A percentile compares a stretch with the other conserved stretches of the same genome.
Evolutionary conservation across 2,888 invertebrate species (phyloP).

Genomic region (Drosophila eohydei): DNA sequence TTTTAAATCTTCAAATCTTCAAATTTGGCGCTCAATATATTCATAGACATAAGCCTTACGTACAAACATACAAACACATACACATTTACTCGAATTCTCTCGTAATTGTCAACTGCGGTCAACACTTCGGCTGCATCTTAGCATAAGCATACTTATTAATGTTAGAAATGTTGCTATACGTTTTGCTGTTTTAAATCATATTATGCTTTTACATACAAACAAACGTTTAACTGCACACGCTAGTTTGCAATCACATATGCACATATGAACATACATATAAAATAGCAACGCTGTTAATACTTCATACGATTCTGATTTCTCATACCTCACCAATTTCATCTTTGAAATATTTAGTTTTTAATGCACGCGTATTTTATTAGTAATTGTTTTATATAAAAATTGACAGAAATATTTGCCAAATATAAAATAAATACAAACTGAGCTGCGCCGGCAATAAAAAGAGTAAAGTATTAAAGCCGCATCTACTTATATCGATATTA

Average conservation of each 20-base stretch:
- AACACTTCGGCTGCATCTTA: not conserved
- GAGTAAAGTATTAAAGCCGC: constrained; percentile 35
- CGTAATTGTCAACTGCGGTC: not conserved
- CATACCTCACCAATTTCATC: constrained; percentile 75
- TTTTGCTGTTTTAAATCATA: not conserved
- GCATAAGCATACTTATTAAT: not conserved
- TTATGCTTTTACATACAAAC: constrained; percentile 5
- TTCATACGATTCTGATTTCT: not conserved
- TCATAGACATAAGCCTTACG: not conserved
- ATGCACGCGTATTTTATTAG: not conserved
- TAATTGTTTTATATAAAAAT: not conserved
- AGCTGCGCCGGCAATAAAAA: constrained; percentile 34
- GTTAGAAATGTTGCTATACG: no score
- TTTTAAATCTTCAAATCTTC: not conserved
- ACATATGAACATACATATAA: constrained; percentile 9
- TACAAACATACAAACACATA: not conserved
- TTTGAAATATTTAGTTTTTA: constrained; percentile 31
- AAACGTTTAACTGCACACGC: constrained; percentile 20
- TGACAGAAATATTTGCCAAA: constrained; percentile 5
- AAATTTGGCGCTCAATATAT: constrained; percentile 27
- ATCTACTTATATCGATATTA: constrained; percentile 25
- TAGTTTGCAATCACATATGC: constrained; percentile 4
- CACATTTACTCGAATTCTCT: not conserved
- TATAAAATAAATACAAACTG: constrained; percentile 26
- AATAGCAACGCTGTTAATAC: constrained; percentile 17